phyloP scores from a whole-genome alignment of 2,113 vertebrate genomes.

The Peromyscus californicus region DNA sequence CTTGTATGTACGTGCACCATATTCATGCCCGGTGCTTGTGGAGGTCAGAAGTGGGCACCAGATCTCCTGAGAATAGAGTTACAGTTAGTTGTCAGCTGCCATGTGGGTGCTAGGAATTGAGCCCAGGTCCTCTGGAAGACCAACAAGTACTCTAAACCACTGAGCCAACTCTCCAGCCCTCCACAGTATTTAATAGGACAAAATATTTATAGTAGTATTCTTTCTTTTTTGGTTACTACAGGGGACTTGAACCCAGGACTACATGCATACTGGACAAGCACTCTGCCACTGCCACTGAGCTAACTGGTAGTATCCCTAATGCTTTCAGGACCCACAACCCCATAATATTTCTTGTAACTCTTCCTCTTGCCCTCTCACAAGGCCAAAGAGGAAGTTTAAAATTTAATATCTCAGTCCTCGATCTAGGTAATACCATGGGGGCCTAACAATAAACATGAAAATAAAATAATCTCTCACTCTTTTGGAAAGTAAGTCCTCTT shows the following conservation, averaged over 20 bases:
- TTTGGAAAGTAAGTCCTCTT: neutral
- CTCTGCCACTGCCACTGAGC: neutral
- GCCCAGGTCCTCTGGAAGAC: neutral
- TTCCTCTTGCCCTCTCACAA: neutral
- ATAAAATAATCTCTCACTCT: neutral
- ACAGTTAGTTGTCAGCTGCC: neutral
- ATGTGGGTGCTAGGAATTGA: neutral
- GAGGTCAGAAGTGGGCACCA: neutral
- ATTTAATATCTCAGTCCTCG: neutral
- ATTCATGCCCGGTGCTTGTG: neutral
- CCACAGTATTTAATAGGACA: neutral
- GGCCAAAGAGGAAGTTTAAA: neutral
- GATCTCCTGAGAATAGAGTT: neutral
- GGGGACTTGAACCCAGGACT: neutral
- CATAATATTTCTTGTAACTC: neutral
- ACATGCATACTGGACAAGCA: neutral
- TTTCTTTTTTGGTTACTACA: neutral
- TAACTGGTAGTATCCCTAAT: neutral
- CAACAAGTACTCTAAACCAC: neutral
- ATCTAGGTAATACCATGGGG: too few relatives aligned
- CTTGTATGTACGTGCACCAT: neutral
- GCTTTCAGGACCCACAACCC: neutral
- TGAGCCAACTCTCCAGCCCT: neutral
- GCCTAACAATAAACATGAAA: neutral
- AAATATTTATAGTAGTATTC: neutral